Evolutionary conservation across 2,113 vertebrate genomes (phyloP).

Genomic region (Gila orcuttii): DNA sequence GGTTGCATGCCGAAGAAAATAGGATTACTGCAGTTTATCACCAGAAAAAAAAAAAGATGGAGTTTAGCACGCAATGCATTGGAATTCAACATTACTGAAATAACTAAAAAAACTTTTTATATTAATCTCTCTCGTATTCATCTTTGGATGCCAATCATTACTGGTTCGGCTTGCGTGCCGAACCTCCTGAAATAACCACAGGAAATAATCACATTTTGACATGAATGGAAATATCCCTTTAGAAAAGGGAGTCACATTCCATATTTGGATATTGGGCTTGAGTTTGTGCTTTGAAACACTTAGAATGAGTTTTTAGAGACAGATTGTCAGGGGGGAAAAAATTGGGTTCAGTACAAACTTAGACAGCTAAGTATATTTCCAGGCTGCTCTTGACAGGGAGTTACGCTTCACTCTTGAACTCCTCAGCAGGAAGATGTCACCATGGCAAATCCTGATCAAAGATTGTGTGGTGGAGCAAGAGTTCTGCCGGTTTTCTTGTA

Average conservation of each 20-base stretch:
- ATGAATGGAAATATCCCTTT: background rate
- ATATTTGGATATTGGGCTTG: background rate
- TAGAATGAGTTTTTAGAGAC: background rate
- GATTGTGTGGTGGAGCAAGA: background rate
- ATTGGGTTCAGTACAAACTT: slow-evolving; percentile 4
- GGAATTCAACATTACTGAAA: background rate
- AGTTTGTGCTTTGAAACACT: background rate
- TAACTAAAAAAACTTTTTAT: background rate
- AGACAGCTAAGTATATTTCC: slow-evolving; percentile 31
- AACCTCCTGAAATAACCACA: background rate
- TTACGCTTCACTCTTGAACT: background rate
- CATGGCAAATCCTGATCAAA: slow-evolving; percentile 18
- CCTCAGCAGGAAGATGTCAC: slow-evolving; percentile 26
- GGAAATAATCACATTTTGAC: slow-evolving; percentile 21
- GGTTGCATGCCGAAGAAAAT: slow-evolving; percentile 3
- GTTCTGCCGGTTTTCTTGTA: background rate
- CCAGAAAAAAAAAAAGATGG: no score
- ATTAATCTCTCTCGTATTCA: background rate
- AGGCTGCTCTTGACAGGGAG: background rate
- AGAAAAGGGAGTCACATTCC: background rate
- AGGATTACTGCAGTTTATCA: background rate
- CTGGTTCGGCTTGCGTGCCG: background rate
- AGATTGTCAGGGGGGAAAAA: background rate
- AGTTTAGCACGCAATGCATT: background rate
- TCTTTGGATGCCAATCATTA: background rate